phyloP scores from a whole-genome alignment of 2,113 vertebrate genomes.

The Jaculus jaculus region DNA sequence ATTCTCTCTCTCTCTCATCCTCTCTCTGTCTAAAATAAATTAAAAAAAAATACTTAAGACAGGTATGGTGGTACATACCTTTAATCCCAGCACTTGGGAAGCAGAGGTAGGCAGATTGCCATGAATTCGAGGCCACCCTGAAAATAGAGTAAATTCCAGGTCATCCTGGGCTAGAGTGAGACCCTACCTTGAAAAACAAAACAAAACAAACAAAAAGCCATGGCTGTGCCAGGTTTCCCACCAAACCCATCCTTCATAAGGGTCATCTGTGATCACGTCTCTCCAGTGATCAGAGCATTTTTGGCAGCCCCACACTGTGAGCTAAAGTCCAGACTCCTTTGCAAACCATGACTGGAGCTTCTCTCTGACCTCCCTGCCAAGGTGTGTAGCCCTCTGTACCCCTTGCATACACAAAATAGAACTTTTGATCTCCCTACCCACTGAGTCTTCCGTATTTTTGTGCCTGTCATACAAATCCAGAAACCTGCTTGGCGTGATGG shows the following conservation, averaged over 20 bases:
- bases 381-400: slow-evolving; percentile 1
- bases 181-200: too few relatives aligned
- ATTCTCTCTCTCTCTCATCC: too few relatives aligned
- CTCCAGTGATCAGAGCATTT: slow-evolving; percentile 2
- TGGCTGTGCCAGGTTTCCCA: neutral
- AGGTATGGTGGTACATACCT: too few relatives aligned
- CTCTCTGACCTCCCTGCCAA: slow-evolving; percentile 22
- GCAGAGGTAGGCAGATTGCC: too few relatives aligned
- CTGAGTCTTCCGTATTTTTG: neutral
- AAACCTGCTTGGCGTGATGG: neutral
- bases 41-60: neutral
- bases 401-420: neutral
- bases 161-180: too few relatives aligned
- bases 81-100: too few relatives aligned
- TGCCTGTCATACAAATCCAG: neutral
- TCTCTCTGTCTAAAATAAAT: too few relatives aligned
- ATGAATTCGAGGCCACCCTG: too few relatives aligned
- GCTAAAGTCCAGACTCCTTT: slow-evolving; percentile 66
- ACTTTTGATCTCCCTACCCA: neutral
- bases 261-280: neutral
- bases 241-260: neutral
- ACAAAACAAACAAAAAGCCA: too few relatives aligned
- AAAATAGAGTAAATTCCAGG: too few relatives aligned
- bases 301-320: slow-evolving; percentile 64
- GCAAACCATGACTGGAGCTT: neutral